Evolutionary conservation across 1,140 invertebrate species (phyloP), one percentile per base, ranked within the genome.

Genomic region (Spodoptera litura): DNA sequence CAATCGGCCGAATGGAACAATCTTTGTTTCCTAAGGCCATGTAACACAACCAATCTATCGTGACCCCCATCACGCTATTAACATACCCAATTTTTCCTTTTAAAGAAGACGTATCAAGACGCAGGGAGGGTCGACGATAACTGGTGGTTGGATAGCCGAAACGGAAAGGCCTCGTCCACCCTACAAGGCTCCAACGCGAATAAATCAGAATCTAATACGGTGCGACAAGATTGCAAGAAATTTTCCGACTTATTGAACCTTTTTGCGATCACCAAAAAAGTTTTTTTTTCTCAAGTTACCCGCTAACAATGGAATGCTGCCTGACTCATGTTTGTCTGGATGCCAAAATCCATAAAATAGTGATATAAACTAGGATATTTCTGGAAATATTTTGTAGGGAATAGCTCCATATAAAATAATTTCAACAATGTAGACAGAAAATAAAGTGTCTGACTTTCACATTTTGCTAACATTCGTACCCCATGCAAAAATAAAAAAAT

Each of bases 161-260:
- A 82, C 82, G 84, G 86, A 87, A 88, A 82, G 75, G 78, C 70
- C 80, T 80, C 82, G 90, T 91, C 89, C 92, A 89, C 88, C 89
- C 91, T 83, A 82, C 72, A 64, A 81, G 82, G 80, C 85, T 83
- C 81, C 80, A 82, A 85, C 80, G 81, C 82, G 85, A 89, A 94
- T 93, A 94, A 93, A 94, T 93, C 92, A 94, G 87, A 91, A 90
- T 91, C 85, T 92, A 91, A 92, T 91, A 89, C 87, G 83, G 87
- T 89, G 85, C 86, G 87, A 91, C 91, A 89, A 85, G 86, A 92
- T 91, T 89, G 88, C 87, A 87, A 90, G 87, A 83, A 88, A 88
- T 94, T 92, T 92, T 93, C 90, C 87, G 85, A 83, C 84, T 90
- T 92, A 91, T 93, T 94, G 90, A 91, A 88, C 87, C 88, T 88